Evolutionary conservation across 2,888 invertebrate species (phyloP).

Genomic region (Arrhopalites spinosus): DNA sequence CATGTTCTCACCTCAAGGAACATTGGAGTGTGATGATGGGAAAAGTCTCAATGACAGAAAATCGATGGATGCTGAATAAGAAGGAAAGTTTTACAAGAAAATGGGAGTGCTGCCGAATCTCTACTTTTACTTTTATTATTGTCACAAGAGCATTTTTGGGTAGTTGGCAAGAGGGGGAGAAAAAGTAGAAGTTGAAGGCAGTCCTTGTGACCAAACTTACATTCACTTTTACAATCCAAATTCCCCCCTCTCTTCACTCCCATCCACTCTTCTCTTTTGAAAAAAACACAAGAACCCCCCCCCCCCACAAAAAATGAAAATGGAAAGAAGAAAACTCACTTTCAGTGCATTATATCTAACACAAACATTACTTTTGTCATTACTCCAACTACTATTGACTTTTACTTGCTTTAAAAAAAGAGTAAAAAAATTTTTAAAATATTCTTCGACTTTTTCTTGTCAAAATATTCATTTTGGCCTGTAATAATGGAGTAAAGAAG

Average conservation of each 20-base stretch:
- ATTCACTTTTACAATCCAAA: not conserved
- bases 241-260: not conserved
- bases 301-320: not conserved
- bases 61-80: slow-evolving; percentile 17
- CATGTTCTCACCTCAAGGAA: slow-evolving; percentile 17
- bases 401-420: no score
- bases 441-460: no score
- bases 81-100: slow-evolving; percentile 13
- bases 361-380: no score
- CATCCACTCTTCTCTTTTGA: no score
- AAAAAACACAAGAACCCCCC: not conserved
- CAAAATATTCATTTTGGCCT: no score
- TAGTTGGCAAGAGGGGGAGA: not conserved
- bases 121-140: slow-evolving; percentile 21
- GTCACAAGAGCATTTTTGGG: slow-evolving; percentile 15
- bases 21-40: slow-evolving; percentile 13
- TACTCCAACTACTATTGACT: no score
- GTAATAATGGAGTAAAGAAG: no score
- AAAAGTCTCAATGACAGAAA: slow-evolving; percentile 22
- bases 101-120: slow-evolving; percentile 16
- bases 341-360: no score
- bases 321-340: no score
- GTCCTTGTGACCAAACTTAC: not conserved
- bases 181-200: not conserved
- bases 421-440: no score